phyloP scores from a whole-genome alignment of 2,888 invertebrate species.

The Lithophane semibrunnea region DNA sequence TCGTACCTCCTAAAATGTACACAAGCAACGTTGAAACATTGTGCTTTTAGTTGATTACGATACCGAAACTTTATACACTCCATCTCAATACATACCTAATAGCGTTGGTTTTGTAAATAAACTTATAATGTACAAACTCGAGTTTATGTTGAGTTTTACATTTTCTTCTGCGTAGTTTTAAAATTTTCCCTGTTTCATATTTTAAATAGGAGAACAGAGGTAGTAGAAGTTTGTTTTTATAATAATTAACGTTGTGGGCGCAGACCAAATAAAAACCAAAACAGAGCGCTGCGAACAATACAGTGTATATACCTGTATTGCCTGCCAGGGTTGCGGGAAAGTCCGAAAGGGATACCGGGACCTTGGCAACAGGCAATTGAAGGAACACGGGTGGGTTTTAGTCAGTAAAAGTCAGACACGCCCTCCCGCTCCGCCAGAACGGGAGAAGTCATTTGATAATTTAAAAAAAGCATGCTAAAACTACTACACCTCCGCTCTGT shows the following conservation, averaged over 20 bases:
- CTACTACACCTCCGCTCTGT: too few species aligned
- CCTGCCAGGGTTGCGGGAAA: too few species aligned
- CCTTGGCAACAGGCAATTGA: too few species aligned
- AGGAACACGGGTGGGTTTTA: too few species aligned
- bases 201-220: not conserved
- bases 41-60: constrained; percentile 58
- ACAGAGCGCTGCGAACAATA: too few species aligned
- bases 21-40: constrained; percentile 41
- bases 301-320: too few species aligned
- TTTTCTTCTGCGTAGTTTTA: not conserved
- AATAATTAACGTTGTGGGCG: not conserved
- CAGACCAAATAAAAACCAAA: too few species aligned
- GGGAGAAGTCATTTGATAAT: too few species aligned
- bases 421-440: too few species aligned
- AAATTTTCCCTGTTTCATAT: not conserved
- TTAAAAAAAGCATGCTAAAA: too few species aligned
- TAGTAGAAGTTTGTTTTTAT: not conserved
- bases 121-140: constrained; percentile 7
- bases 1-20: constrained; percentile 39
- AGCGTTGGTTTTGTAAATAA: constrained; percentile 23
- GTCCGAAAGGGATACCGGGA: too few species aligned
- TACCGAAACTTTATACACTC: constrained; percentile 38
- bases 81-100: constrained; percentile 24
- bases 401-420: too few species aligned
- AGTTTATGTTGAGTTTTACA: not conserved